phyloP scores from a whole-genome alignment of 2,113 vertebrate genomes.

The Limnothrissa miodon region DNA sequence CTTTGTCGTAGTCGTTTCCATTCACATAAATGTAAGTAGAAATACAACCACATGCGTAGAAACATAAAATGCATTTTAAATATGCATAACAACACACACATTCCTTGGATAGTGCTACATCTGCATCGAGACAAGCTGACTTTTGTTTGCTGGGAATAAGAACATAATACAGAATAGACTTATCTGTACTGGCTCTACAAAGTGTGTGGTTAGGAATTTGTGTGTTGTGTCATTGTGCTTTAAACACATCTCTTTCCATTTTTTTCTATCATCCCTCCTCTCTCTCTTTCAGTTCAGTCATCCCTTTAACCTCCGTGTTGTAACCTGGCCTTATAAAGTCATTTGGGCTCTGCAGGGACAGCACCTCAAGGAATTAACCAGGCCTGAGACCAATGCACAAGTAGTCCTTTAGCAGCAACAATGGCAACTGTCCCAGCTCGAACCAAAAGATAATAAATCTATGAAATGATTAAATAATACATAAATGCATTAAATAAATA shows the following conservation, averaged over 20 bases:
- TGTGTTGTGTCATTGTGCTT: too few species aligned
- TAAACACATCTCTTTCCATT: neutral
- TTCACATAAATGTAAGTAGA: too few species aligned
- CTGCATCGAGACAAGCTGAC: too few species aligned
- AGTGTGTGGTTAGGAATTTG: too few species aligned
- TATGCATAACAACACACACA: too few species aligned
- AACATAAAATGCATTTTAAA: too few species aligned
- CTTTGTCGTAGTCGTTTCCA: too few species aligned
- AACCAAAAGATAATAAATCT: neutral
- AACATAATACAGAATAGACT: too few species aligned
- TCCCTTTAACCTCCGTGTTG: neutral
- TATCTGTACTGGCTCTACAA: too few species aligned
- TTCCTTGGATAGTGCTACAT: too few species aligned
- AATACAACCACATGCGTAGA: too few species aligned
- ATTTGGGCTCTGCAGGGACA: neutral
- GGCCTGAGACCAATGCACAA: neutral
- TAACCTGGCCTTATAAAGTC: conserved; percentile 5
- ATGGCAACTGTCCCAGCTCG: neutral
- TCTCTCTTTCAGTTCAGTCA: neutral
- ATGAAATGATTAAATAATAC: neutral
- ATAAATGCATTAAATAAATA: neutral
- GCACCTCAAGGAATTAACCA: neutral
- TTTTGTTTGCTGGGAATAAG: too few species aligned
- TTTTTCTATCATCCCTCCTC: neutral
- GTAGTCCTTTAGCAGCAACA: neutral